Percentiles rank a stretch among this genome's conserved stretches.
These are phyloP conservation scores for Trachymyrmex septentrionalis DNA, from an alignment of 1,140 invertebrate genomes.

Conservation along the genomic window DNA sequence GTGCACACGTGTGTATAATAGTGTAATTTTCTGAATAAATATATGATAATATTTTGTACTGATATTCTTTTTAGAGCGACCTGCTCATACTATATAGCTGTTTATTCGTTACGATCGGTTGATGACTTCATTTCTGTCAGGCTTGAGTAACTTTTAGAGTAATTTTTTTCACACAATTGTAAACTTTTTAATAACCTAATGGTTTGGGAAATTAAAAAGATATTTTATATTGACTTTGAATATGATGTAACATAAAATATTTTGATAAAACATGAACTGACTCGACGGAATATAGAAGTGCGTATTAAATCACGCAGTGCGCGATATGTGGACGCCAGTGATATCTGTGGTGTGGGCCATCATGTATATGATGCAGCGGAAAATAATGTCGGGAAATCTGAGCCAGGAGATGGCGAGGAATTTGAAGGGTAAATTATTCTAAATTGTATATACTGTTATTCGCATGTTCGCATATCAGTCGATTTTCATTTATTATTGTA, in stretches of 20 bases:
- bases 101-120: slow-evolving; percentile 41
- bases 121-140: slow-evolving; percentile 56
- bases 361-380: slow-evolving; percentile 72
- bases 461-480: too few species aligned
- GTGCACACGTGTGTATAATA: neutral
- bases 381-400: slow-evolving; percentile 36
- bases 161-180: slow-evolving; percentile 1
- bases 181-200: slow-evolving; percentile 12
- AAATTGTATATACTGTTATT: slow-evolving; percentile 20
- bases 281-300: neutral
- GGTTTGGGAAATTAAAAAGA: neutral
- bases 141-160: neutral
- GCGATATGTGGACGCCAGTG: slow-evolving; percentile 72
- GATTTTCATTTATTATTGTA: neutral
- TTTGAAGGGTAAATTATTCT: slow-evolving; percentile 54
- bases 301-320: slow-evolving; percentile 18
- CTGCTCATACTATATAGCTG: slow-evolving; percentile 14
- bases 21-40: neutral
- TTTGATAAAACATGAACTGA: slow-evolving; percentile 3
- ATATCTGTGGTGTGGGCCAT: slow-evolving; percentile 74
- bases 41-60: slow-evolving; percentile 37
- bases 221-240: neutral
- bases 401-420: slow-evolving; percentile 9
- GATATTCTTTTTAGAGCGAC: slow-evolving; percentile 49
- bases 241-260: neutral